Evolutionary conservation across 2,113 vertebrate genomes (phyloP).

Genomic region (Odocoileus virginianus): DNA sequence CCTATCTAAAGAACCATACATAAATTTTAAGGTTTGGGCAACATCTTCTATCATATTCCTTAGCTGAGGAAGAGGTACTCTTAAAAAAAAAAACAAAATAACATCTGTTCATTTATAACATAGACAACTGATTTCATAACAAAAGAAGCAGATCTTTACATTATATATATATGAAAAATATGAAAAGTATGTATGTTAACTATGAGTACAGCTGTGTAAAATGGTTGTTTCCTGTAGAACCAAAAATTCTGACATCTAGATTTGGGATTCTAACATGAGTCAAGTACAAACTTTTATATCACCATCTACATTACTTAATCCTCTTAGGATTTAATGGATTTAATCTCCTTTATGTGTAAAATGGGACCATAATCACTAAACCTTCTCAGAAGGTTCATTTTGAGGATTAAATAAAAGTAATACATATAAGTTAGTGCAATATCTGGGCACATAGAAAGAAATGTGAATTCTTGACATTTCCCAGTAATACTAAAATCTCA

Average conservation of each 20-base stretch:
- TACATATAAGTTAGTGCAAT: not conserved
- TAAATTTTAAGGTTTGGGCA: constrained; percentile 90
- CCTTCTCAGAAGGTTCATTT: not conserved
- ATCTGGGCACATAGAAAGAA: not conserved
- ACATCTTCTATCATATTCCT: constrained; percentile 88
- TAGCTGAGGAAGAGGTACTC: constrained; percentile 90
- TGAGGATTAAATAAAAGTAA: constrained; percentile 17
- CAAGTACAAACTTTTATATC: not conserved
- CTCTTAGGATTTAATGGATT: not conserved
- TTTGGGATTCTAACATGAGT: not conserved
- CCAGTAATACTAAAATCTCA: not conserved
- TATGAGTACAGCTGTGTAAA: not conserved
- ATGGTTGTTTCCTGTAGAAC: not conserved
- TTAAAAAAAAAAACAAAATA: constrained; percentile 63
- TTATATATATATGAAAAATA: not conserved
- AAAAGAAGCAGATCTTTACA: not conserved
- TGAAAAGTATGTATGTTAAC: not conserved
- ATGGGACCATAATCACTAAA: not conserved
- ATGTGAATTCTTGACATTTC: not conserved
- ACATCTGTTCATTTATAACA: not conserved
- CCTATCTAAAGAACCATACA: constrained; percentile 93
- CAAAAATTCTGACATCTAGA: not conserved
- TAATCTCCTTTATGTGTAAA: not conserved
- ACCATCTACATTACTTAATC: not conserved
- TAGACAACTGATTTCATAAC: not conserved